Evolutionary conservation across 2,113 vertebrate genomes (phyloP).

Genomic region (Ia io): DNA sequence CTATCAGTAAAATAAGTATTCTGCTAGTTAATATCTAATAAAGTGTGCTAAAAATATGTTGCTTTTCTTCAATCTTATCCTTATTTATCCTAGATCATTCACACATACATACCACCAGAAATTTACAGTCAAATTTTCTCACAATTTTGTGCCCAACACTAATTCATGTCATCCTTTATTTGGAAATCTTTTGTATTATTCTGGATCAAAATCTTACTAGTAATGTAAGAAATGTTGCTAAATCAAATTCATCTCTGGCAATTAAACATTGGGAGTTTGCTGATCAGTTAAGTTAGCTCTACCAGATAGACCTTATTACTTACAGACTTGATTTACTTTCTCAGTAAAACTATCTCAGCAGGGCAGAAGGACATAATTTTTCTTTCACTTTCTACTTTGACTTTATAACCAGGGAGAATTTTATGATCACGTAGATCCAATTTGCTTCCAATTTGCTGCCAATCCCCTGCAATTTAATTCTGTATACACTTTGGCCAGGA

Average conservation of each 20-base stretch:
- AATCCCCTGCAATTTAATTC: neutral
- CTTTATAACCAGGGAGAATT: neutral
- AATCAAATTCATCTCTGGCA: neutral
- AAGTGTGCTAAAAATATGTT: neutral
- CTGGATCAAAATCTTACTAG: neutral
- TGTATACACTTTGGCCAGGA: neutral
- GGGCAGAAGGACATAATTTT: neutral
- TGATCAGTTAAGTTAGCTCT: conserved; percentile 1
- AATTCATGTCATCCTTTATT: neutral
- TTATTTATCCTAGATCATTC: neutral
- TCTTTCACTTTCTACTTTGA: neutral
- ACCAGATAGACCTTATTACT: neutral
- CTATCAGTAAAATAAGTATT: neutral
- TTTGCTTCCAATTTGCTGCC: neutral
- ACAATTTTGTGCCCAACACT: neutral
- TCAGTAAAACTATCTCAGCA: neutral
- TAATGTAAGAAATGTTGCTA: neutral
- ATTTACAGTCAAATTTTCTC: neutral
- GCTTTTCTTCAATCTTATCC: neutral
- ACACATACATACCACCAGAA: neutral
- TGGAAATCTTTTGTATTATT: conserved; percentile 8
- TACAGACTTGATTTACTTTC: neutral
- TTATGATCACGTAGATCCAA: neutral
- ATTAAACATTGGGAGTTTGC: neutral
- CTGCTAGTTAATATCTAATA: neutral